Base-by-base conservation (phyloP, 2,797 vertebrate genomes). In the Mustela erminea region DNA sequence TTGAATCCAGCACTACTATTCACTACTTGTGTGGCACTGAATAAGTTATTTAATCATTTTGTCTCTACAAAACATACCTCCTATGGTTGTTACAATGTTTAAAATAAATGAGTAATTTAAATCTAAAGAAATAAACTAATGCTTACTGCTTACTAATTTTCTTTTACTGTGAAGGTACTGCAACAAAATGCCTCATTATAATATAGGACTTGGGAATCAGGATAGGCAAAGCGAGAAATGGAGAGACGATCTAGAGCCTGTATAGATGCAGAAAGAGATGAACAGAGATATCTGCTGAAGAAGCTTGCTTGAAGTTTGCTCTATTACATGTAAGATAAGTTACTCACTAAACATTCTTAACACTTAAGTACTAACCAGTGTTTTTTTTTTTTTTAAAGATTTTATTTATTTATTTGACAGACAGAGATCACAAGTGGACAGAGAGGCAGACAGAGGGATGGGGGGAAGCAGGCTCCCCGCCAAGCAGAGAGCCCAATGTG, bases 1-100 rank as follows among this genome's bases (percentile, higher is more conserved):
- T 85, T 89, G 49, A 92, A 94, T 70, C 72, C 62, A 92, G 20
- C 25, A 96, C 49, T 74, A 89, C 38, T 41, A 41, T 17, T 95
- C 64, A 87, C 43, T 95, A 75, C 1, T 82, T 93, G 13, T 83
- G 29, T 80, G 70, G 41, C 38, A 66, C 0, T 32, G 5, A 27
- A 25, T 78, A 84, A 84, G 20, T 84, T 93, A 81, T 74, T 87
- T 78, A 52, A 56, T 68, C 62, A 83, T 35, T 49, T 38, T 66
- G 20, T 32, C 7, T 91, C 56, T 88, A 85, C 4, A 74, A 88
- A 92, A 68, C 52, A 13, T 60, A 35, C 14, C 14, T 62, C 52
- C 14, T 49, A 38, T 25, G 54, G 14, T 70, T 81, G 43, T 23
- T 29, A 7, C 62, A 6, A 90, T 90, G 35, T 62, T 87, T 93